phyloP scores from a whole-genome alignment of 2,113 vertebrate genomes.

The Macaca nemestrina region DNA sequence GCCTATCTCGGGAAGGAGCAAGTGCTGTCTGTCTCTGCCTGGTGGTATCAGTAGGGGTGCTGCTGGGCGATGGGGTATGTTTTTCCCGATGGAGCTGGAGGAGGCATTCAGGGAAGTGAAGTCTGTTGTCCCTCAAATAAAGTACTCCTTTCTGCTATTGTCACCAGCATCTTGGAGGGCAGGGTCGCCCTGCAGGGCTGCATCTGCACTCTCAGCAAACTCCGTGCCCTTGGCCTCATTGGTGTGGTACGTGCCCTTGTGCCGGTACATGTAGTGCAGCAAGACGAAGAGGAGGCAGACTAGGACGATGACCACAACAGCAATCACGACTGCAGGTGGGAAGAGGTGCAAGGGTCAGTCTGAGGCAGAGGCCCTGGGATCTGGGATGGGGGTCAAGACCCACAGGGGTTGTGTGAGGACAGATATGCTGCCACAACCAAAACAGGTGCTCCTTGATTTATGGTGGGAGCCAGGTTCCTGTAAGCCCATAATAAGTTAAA shows the following conservation, averaged over 20 bases:
- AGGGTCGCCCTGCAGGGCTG: conserved; percentile 85
- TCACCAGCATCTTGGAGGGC: conserved; percentile 87
- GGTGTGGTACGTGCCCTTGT: conserved; percentile 91
- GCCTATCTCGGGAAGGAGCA: not conserved
- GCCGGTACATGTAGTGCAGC: conserved; percentile 83
- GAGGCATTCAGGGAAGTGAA: not conserved
- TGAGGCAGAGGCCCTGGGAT: fast-evolving
- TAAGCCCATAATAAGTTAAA: not conserved
- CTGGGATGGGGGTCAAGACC: too few relatives aligned
- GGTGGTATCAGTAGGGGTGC: not conserved
- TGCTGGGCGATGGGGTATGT: not conserved
- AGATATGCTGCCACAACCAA: not conserved
- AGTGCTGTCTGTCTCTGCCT: not conserved
- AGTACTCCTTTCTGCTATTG: conserved; percentile 92
- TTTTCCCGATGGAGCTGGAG: not conserved
- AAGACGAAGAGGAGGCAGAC: conserved; percentile 83
- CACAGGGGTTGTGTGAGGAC: not conserved
- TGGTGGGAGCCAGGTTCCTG: not conserved
- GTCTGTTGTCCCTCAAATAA: conserved; percentile 86
- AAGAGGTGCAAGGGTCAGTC: not conserved
- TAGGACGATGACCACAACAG: conserved; percentile 85
- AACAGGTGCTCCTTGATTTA: not conserved
- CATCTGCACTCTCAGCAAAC: conserved; percentile 87
- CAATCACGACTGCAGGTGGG: conserved; percentile 82
- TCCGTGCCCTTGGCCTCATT: conserved; percentile 92